Conservation (phyloP, 2,888 invertebrate species). For the Temnothorax ravouxi region DNA sequence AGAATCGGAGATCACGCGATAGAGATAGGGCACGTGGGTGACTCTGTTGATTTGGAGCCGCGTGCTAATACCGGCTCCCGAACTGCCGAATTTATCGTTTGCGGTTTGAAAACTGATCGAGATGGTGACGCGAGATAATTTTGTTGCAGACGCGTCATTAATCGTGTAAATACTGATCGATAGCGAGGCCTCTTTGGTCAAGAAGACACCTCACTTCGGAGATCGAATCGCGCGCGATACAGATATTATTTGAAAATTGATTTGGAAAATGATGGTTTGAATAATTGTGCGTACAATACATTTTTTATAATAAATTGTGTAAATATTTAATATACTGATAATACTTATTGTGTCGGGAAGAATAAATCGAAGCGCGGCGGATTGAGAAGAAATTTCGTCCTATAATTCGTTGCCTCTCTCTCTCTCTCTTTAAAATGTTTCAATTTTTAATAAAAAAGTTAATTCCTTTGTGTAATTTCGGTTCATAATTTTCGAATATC, state of each 20-base stretch:
- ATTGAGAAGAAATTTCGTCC: neutral
- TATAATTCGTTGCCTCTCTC: neutral
- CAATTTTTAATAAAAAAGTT: neutral
- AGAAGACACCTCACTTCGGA: neutral
- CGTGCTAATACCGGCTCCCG: slow-evolving; percentile 5
- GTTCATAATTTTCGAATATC: neutral
- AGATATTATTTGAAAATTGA: neutral
- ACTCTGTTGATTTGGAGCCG: slow-evolving; percentile 5
- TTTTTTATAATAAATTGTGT: neutral
- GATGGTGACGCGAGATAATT: slow-evolving; percentile 12
- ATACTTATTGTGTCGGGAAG: neutral
- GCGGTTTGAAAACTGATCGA: neutral
- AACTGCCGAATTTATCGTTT: slow-evolving; percentile 18
- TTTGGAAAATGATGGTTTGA: neutral
- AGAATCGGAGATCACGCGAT: neutral
- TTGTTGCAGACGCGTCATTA: neutral
- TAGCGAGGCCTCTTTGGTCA: neutral
- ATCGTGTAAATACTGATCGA: neutral
- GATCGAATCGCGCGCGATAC: neutral
- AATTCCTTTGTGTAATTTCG: neutral
- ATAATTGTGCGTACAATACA: neutral
- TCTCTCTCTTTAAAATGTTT: neutral
- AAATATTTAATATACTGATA: neutral
- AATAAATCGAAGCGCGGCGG: neutral
- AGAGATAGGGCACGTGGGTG: neutral